Evolutionary conservation across 2,797 vertebrate species (phyloP), one percentile per base, ranked within the genome.

Genomic region (Phataginus tetradactyla): DNA sequence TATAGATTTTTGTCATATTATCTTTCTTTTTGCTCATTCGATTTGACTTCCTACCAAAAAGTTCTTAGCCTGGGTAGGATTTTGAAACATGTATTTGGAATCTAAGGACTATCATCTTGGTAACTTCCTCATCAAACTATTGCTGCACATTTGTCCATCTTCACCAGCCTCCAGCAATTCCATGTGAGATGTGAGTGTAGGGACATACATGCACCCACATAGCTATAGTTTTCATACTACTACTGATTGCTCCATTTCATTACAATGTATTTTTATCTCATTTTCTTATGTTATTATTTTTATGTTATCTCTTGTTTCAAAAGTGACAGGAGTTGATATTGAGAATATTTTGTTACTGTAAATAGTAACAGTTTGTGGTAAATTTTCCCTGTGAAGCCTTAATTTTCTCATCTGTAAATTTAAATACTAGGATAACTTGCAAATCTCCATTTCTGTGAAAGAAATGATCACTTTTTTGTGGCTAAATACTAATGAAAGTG

Each of bases 371-470:
- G 32, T 37, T 71, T 45, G 10, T 75, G 23, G 23, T 77, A 18
- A 77, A 4, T 74, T 92, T 87, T 81, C 6, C 20, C 29, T 32
- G 5, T 8, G 5, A 0, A n/a, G 2, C 0, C 34, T 32, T 34
- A 45, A 5, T 23, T 78, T 90, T 64, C 34, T 59, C 37, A 25
- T 39, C 7, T 66, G 3, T 72, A 5, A 72, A 25, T 66, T 81
- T 80, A 87, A 92, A 64, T 80, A 18, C n/a, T 68, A 85, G 17
- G 7, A 86, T 27, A 80, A 86, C 6, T 57, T 75, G 1, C 27
- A 81, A 94, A 9, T 39, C 18, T 87, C 13, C 72, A 53, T 78
- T 90, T 83, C 45, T 68, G 14, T 21, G 20, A 8, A 93, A 85
- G 25, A 81, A 64, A 72, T 51, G 21, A 20, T 77, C 12, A 64